Base-by-base conservation (phyloP, 2,888 invertebrate species). In the Cylloceria caligata region DNA sequence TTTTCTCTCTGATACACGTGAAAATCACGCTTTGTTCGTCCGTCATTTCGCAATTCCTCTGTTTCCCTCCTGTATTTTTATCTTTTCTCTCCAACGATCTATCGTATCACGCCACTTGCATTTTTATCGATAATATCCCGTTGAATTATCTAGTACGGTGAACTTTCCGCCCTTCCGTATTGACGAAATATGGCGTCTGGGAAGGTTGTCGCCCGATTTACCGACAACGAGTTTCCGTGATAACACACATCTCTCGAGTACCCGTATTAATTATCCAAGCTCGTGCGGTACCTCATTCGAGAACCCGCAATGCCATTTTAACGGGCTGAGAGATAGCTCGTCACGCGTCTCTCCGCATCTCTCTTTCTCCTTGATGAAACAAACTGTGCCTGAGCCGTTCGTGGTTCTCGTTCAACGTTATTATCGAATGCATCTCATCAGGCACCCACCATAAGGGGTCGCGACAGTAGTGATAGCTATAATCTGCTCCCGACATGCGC, bases 321-420 rank as follows among this genome's bases (percentile, higher is more conserved):
- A 39, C 49, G 39, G 16, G 55, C 13, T 11, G 36, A 21, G 39
- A 55, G 69, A 55, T 55, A 69, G 52, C 55, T 55, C 69, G 36
- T 69, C 39, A 69, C 55, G 69, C 42, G 55, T 69, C 55, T 69
- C 55, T 5, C 24, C 16, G 36, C 34, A 24, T 39, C 55, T 69
- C 69, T 69, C 55, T 69, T 69, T 69, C 69, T 24, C 39, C 55
- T 69, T 69, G 69, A 69, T 69, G 69, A 69, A 69, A 69, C 69
- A 55, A 39, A 24, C 55, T 39, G 55, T 55, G 39, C 69, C n/a
- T 34, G 49, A 69, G 55, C 39, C 39, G 16, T 55, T 39, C 36
- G 19, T 36, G 39, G 39, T 24, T 69, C 11, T 49, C 55, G 27
- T 39, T 11, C 45, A 42, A 24, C 42, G 34, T 24, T 69, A 24